phyloP scores from a whole-genome alignment of 35 echinoderm and acorn worm species.

The Chiridota heheva region DNA sequence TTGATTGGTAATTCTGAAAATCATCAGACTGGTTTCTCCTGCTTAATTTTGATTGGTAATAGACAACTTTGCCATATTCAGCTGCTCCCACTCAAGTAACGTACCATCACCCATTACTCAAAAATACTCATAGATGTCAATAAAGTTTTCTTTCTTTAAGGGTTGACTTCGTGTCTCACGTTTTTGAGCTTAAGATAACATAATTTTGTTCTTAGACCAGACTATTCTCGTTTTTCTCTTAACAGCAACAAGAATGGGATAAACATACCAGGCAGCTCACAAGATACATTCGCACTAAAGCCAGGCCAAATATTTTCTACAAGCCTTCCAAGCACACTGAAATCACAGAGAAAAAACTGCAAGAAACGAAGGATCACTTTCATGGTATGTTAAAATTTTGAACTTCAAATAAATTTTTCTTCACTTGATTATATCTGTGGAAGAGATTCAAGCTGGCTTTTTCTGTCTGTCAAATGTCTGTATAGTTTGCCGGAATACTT shows the following conservation, averaged over 20 bases:
- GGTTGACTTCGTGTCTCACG: neutral
- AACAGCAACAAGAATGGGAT: conserved; percentile 93
- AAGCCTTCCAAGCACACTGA: conserved; percentile 54
- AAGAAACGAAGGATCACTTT: conserved; percentile 64
- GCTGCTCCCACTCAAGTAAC: neutral
- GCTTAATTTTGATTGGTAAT: neutral
- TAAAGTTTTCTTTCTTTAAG: neutral
- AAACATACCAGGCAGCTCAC: conserved; percentile 54
- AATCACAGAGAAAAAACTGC: conserved; percentile 52
- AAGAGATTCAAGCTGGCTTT: neutral
- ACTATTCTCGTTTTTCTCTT: conserved; percentile 15
- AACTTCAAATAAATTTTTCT: neutral
- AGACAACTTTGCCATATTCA: neutral
- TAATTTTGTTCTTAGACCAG: neutral
- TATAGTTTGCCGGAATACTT: neutral
- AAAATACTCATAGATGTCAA: neutral
- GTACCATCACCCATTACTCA: neutral
- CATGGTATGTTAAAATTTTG: conserved; percentile 44
- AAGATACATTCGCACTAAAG: conserved; percentile 85
- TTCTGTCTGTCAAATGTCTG: neutral
- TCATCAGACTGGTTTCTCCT: too few relatives aligned
- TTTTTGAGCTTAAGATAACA: neutral
- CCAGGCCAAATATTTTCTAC: conserved; percentile 88
- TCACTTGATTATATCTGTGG: neutral
- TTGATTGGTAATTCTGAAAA: too few relatives aligned